Base-by-base conservation (phyloP, 2,888 invertebrate species). In the Neoascia interrupta region DNA sequence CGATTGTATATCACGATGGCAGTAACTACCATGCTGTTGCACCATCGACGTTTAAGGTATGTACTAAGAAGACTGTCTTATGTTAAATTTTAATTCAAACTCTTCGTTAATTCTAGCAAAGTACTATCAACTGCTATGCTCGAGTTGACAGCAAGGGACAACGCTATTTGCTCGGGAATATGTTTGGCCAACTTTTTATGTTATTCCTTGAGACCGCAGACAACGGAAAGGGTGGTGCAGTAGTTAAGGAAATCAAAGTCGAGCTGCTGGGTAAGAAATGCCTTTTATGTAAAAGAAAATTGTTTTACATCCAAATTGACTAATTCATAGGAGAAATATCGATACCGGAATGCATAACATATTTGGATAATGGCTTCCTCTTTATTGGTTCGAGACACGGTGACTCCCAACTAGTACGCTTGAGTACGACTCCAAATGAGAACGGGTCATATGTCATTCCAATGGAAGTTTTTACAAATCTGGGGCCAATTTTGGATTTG, bases 401-500 rank as follows among this genome's bases (percentile, higher is more conserved):
- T 0, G 99, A 99, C 89, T 98, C 98, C 0, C 98, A 99, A 81
- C 90, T 99, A 3, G 94, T 99, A 5, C 94, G 96, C 85, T 90
- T 99, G 63, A 95, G 96, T 82, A 93, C 94, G 0, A 92, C 94
- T 74, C 90, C 95, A 0, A 96, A 97, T 86, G 96, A 96, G 53
- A 92, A 91, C 82, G 95, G 95, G 6, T 96, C 96, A 5, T 98
- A 97, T 87, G 96, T 98, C 16, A 94, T 95, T 83, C 93, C 96
- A 0, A 96, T 99, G 94, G 99, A 99, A 90, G 95, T 94, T 10
- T 99, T 97, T 89, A 97, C 97, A 19, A 99, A 98, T 89, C 91
- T 99, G 39, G 99, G 98, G 2, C 99, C 99, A 0, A 98, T 99
- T 83, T 93, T 98, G 16, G 99, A 99, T 88, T 98, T 99, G 95